Conservation (phyloP, 2,888 invertebrate species). For the Melikaiella ostensackeni region DNA sequence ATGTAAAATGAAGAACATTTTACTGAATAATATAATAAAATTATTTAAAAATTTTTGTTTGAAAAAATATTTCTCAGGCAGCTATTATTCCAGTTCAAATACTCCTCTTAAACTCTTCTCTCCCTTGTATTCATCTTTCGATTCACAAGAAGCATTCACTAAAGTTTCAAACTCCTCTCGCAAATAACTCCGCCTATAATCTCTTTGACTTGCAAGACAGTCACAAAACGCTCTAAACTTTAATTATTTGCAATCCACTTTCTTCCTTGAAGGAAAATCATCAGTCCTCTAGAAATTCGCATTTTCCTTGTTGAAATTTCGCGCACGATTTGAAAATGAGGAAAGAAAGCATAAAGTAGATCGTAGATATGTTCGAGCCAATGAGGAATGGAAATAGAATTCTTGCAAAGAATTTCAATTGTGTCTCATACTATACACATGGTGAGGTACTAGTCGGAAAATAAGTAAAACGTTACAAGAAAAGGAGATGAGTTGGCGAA, state of each 20-base stretch:
- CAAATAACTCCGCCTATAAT: conserved; percentile 11
- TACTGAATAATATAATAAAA: not conserved
- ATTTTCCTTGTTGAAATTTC: not conserved
- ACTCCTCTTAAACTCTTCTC: not conserved
- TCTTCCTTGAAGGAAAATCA: not conserved
- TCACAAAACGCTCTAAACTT: not conserved
- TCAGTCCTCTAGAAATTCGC: not conserved
- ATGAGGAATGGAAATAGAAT: conserved; percentile 23
- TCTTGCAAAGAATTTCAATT: conserved; percentile 29
- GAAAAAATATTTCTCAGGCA: not conserved
- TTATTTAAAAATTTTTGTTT: not conserved
- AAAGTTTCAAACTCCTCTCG: conserved; percentile 9
- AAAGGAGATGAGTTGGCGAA: conserved; percentile 30
- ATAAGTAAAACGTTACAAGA: conserved; percentile 24
- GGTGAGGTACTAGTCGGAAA: not conserved
- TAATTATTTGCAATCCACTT: conserved; percentile 7
- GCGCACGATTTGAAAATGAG: not conserved
- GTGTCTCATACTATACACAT: conserved; percentile 7
- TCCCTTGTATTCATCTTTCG: not conserved
- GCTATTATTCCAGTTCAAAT: not conserved
- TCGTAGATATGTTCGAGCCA: conserved; percentile 21
- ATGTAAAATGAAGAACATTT: too few species aligned
- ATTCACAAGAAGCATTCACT: conserved; percentile 25
- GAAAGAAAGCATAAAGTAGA: conserved; percentile 9
- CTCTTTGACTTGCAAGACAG: conserved; percentile 24